Evolutionary conservation across 2,113 vertebrate species (phyloP), one percentile per base, ranked within the genome.

Genomic region (Tapirus terrestris): DNA sequence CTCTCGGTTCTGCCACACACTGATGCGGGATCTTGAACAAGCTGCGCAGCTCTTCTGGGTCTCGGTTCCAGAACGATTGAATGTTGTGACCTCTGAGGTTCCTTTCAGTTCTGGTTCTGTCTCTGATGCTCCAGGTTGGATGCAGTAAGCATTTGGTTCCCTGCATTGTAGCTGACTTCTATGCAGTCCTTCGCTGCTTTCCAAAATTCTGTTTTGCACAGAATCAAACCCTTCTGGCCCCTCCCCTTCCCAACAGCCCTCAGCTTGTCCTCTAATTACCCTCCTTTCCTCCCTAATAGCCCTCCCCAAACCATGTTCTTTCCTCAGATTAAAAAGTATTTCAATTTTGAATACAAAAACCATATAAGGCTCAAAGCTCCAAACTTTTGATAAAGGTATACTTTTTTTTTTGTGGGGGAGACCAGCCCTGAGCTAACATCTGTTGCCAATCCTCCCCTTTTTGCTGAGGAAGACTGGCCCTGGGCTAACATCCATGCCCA

Each of bases 291-390:
- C 39, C 36, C 11, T 39, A 72, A 67, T 8, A 53, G 39, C 84
- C 33, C 61, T 86, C 56, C 45, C 45, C 53, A 85, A 76, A 48
- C 82, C 67, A 60, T 61, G 45, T 43, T 81, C 27, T 65, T 89
- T 92, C 20, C 75, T 23, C 6, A 45, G 79, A 21, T 87, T 75
- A 91, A 75, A 65, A 95, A 88, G 25, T 84, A 51, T 92, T 82
- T 96, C 85, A 75, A 94, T 63, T 83, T 94, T 90, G 79, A 94
- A 81, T 89, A 56, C 23, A 70, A 94, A 83, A 61, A 77, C 65
- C 61, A 33, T 83, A 79, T 7, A 48, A 11, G 68, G 43, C 11
- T 53, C 31, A 86, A 89, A 89, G 60, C 45, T 87, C 21, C 70
- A 89, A 80, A 67, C 48, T 29, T 89, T 85, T 82, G 67, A 80